Conservation (phyloP, 53 echinoderm and acorn worm species). For the Hippasteria phrygiana region DNA sequence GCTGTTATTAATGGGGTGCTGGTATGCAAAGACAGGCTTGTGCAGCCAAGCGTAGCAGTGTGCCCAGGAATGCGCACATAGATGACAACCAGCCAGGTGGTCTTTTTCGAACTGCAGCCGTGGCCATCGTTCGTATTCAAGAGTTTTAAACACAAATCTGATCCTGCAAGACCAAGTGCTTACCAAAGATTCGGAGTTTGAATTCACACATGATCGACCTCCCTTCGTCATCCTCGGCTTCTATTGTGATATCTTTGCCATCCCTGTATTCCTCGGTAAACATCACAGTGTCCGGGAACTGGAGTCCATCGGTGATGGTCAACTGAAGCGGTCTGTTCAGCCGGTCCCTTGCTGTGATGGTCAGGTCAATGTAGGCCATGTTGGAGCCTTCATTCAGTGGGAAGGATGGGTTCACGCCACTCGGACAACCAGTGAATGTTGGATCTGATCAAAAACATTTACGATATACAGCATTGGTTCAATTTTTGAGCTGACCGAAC, state of each 20-base stretch:
- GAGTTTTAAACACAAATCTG: neutral
- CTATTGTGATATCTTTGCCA: slow-evolving; percentile 46
- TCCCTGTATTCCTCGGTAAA: slow-evolving; percentile 73
- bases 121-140: neutral
- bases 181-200: slow-evolving; percentile 62
- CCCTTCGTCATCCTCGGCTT: slow-evolving; percentile 33
- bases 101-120: too few species aligned
- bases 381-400: slow-evolving; percentile 26
- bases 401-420: neutral
- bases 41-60: too few species aligned
- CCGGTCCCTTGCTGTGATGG: slow-evolving; percentile 49
- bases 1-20: too few species aligned
- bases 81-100: too few species aligned
- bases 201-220: slow-evolving; percentile 52
- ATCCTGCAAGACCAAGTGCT: too few species aligned
- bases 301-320: neutral
- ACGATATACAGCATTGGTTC: too few species aligned
- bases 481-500: too few species aligned
- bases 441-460: slow-evolving; percentile 50
- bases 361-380: slow-evolving; percentile 60
- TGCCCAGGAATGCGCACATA: too few species aligned
- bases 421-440: slow-evolving; percentile 62
- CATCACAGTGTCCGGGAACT: slow-evolving; percentile 7
- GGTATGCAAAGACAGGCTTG: too few species aligned
- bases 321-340: slow-evolving; percentile 28